These are phyloP conservation scores for Latrodectus elegans DNA, from an alignment of 2,888 invertebrate species.

Conservation along the genomic window DNA sequence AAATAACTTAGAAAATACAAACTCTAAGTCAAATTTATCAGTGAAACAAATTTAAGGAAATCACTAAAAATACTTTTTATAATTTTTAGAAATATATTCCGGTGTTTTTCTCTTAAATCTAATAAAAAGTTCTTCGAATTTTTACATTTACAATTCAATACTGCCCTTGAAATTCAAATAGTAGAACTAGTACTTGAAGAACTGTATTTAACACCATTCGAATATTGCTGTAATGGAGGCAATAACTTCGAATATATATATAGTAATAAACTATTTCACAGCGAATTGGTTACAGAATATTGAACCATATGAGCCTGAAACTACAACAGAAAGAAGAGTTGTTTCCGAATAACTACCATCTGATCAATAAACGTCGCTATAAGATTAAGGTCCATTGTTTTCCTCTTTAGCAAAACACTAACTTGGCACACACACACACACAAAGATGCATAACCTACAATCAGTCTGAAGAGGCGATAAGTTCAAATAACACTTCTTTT, in stretches of 20 bases:
- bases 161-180: too few relatives aligned
- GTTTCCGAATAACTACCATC: constrained; percentile 15
- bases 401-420: constrained; percentile 30
- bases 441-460: constrained; percentile 37
- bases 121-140: too few relatives aligned
- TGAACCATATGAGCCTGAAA: constrained; percentile 41
- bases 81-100: too few relatives aligned
- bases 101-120: too few relatives aligned
- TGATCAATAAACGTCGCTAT: constrained; percentile 16
- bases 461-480: constrained; percentile 31
- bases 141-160: too few relatives aligned
- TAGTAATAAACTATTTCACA: constrained; percentile 29
- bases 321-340: constrained; percentile 31
- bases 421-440: constrained; percentile 63
- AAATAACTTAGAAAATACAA: too few relatives aligned
- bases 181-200: too few relatives aligned
- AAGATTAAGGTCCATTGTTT: constrained; percentile 25
- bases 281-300: constrained; percentile 30
- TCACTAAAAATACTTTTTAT: too few relatives aligned
- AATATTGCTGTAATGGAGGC: not conserved
- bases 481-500: constrained; percentile 25
- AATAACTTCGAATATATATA: not conserved
- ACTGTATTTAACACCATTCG: too few relatives aligned
- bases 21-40: too few relatives aligned
- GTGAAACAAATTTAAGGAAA: too few relatives aligned